Evolutionary conservation across 2,888 invertebrate species (phyloP).

Genomic region (Drosophila affinis): DNA sequence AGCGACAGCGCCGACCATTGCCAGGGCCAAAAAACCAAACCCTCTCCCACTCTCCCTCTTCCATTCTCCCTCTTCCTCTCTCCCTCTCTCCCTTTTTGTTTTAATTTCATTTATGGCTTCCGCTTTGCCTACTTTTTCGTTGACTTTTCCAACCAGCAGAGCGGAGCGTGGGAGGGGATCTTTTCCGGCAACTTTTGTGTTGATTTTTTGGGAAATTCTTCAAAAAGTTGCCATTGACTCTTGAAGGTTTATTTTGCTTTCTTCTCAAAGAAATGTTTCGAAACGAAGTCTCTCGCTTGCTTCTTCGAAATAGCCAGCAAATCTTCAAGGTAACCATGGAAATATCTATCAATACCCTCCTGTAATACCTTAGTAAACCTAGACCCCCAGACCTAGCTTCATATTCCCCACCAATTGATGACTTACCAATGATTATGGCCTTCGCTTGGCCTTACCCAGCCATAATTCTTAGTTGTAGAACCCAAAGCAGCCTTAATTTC

Average conservation of each 20-base stretch:
- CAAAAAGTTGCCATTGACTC: background rate
- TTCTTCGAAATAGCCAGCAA: too few species aligned
- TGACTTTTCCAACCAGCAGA: slow-evolving; percentile 56
- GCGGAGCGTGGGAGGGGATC: background rate
- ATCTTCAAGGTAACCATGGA: too few species aligned
- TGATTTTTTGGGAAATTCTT: slow-evolving; percentile 53
- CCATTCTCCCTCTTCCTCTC: too few species aligned
- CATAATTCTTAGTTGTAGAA: background rate
- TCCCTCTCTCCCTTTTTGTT: slow-evolving; percentile 54
- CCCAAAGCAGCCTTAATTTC: background rate
- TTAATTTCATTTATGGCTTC: slow-evolving; percentile 79
- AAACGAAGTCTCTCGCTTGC: too few species aligned
- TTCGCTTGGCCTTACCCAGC: background rate
- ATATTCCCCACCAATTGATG: background rate
- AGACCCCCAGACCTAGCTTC: too few species aligned
- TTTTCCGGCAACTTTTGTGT: slow-evolving; percentile 52
- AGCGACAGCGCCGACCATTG: slow-evolving; percentile 35
- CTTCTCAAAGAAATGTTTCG: background rate
- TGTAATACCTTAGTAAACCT: too few species aligned
- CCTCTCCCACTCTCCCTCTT: slow-evolving; percentile 5
- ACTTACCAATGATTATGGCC: background rate
- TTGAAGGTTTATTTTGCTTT: background rate
- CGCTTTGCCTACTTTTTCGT: slow-evolving; percentile 66
- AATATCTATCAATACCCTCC: background rate
- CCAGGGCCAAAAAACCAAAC: slow-evolving; percentile 10